Evolutionary conservation across 1,140 invertebrate genomes (phyloP), one percentile per base, ranked within the genome.

Genomic region (Choristoneura fumiferana): DNA sequence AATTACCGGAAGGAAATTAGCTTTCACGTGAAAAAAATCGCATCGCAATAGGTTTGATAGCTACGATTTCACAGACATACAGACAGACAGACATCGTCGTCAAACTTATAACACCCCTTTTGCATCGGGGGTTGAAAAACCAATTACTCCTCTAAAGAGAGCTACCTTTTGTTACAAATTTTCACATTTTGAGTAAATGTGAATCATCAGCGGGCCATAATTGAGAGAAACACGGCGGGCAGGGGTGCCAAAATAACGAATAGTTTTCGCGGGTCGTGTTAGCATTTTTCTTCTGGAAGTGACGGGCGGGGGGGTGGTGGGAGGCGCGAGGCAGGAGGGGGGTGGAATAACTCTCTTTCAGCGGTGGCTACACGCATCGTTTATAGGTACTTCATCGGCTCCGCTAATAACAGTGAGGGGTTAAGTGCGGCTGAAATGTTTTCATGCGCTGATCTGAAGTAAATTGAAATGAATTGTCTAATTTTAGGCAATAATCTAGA

Each of bases 211-310:
- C 64, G 66, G 72, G 60, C 73, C 74, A 81, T 85, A 82, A 81
- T 79, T 69, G 77, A 78, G 73, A 75, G 67, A 54, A 70, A 63
- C 69, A 52, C 62, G 78, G 58, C 34, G 13, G 73, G 70, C 57
- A 72, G 76, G 83, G 85, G 83, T 86, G 83, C 85, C 83, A 85
- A 88, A 88, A 85, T 88, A 86, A 88, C 85, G 86, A 88, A 86
- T 88, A 88, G 83, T 88, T 88, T 86, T 81, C 76, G 83, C 78
- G 83, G 78, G 85, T 83, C 78, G 83, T 87, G 84, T 88, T 86
- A 86, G 83, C 85, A 88, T 88, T 88, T 86, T 88, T 88, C 85
- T 88, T 88, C 83, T 86, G 85, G 63, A 78, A 70, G 75, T 87
- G 84, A 87, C 84, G 84, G 69, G 58, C 75, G 67, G 69, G 74